Percentiles rank a stretch among this genome's conserved stretches.
phyloP scores from a whole-genome alignment of 2,888 invertebrate genomes.

The Papilio gigon region DNA sequence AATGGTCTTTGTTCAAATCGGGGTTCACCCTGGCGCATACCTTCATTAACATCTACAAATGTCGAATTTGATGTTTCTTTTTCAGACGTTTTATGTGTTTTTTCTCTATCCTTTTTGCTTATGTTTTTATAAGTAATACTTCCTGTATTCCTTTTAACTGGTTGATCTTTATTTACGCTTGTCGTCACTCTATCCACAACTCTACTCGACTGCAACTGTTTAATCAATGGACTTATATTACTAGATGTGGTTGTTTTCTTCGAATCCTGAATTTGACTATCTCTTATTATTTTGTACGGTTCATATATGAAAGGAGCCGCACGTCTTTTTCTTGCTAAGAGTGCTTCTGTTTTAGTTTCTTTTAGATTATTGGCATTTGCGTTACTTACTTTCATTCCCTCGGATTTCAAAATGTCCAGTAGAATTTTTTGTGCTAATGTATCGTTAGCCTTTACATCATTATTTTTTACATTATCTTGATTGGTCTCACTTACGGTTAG shows the following conservation, averaged over 20 bases:
- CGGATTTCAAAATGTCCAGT: conserved; percentile 9
- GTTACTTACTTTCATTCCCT: conserved; percentile 43
- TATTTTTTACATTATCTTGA: background rate
- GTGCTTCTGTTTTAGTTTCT: conserved; percentile 50
- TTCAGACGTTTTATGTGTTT: conserved; percentile 48
- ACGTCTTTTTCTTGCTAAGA: conserved; percentile 59
- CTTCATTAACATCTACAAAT: conserved; percentile 66
- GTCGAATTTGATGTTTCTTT: conserved; percentile 49
- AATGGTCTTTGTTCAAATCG: conserved; percentile 66
- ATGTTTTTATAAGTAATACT: conserved; percentile 68
- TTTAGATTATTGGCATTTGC: conserved; percentile 56
- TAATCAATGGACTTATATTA: conserved; percentile 74
- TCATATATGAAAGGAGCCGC: conserved; percentile 72
- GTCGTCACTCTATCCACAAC: conserved; percentile 64
- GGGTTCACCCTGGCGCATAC: conserved; percentile 71
- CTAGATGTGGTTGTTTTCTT: conserved; percentile 70
- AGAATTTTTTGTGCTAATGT: conserved; percentile 30
- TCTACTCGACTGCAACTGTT: conserved; percentile 70
- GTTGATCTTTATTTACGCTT: conserved; percentile 58
- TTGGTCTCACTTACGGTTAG: conserved; percentile 23
- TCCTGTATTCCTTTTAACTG: conserved; percentile 57
- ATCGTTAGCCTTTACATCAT: conserved; percentile 16
- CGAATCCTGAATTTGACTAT: conserved; percentile 67
- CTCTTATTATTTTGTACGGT: conserved; percentile 77
- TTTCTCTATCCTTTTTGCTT: conserved; percentile 64